Conservation (phyloP, 2,797 vertebrate species). For the Rallus crepitans region DNA sequence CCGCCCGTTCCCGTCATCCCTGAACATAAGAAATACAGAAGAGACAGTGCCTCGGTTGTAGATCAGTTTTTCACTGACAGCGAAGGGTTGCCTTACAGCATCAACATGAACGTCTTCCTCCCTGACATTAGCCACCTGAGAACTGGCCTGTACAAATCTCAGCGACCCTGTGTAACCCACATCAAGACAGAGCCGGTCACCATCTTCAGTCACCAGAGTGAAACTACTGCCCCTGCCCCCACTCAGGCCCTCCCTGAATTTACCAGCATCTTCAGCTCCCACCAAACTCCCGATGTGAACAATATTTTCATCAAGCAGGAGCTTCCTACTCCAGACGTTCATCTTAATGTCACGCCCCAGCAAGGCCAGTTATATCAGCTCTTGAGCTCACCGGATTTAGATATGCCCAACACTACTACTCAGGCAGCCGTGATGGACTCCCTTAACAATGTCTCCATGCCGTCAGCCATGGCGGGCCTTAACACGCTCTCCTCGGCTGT, state of each 20-base stretch:
- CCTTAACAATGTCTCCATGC: constrained; percentile 82
- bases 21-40: constrained; percentile 88
- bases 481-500: constrained; percentile 82
- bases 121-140: constrained; percentile 92
- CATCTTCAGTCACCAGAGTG: constrained; percentile 87
- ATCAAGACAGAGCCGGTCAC: constrained; percentile 91
- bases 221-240: constrained; percentile 76
- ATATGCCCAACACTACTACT: constrained; percentile 83
- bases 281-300: constrained; percentile 82
- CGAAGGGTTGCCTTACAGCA: constrained; percentile 90
- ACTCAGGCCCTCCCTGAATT: constrained; percentile 87
- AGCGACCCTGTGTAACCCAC: constrained; percentile 85
- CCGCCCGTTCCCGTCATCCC: constrained; percentile 78
- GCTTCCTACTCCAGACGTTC: constrained; percentile 88
- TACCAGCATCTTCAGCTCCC: constrained; percentile 87
- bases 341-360: constrained; percentile 84
- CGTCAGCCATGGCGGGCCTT: constrained; percentile 83
- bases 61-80: constrained; percentile 93
- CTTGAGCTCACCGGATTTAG: constrained; percentile 91
- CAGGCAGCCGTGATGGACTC: constrained; percentile 86
- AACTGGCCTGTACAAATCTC: constrained; percentile 89
- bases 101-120: constrained; percentile 96
- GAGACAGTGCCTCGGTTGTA: constrained; percentile 86
- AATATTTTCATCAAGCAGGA: constrained; percentile 94
- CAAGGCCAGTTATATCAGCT: constrained; percentile 94